Conservation (phyloP, 37 sponge, comb jelly and placozoan genomes). For the Beroe ovata region DNA sequence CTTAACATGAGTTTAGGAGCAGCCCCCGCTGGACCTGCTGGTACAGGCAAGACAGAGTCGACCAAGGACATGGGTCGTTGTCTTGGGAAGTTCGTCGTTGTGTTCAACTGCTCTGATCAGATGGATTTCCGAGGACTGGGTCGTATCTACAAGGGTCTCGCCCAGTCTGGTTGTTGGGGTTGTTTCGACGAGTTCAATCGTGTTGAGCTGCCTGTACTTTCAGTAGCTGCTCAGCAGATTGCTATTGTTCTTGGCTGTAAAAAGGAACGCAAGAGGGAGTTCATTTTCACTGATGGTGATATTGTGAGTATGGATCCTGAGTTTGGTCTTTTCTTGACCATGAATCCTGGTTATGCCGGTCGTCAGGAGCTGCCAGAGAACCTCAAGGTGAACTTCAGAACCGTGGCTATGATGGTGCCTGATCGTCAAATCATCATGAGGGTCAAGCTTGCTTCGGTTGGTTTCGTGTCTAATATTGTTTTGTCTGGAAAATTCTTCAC, state of each 20-base stretch:
- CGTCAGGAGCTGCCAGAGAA: constrained; percentile 97
- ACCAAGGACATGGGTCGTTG: constrained; percentile 96
- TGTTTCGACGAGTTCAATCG: constrained; percentile 99
- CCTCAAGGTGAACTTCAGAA: constrained; percentile 97
- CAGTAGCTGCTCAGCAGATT: constrained; percentile 99
- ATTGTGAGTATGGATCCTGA: constrained; percentile 89
- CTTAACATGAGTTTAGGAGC: constrained; percentile 96
- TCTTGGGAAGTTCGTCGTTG: constrained; percentile 98
- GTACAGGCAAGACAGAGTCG: constrained; percentile 91
- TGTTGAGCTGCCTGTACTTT: constrained; percentile 96
- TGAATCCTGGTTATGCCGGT: constrained; percentile 99
- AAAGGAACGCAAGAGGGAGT: constrained; percentile 94
- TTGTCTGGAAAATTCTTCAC: constrained; percentile 96
- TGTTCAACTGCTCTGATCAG: constrained; percentile 99
- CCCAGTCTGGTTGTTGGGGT: constrained; percentile 98
- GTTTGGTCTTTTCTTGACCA: constrained; percentile 97
- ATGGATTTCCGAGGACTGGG: constrained; percentile 99
- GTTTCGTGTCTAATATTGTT: constrained; percentile 90
- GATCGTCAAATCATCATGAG: constrained; percentile 98
- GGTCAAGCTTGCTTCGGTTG: constrained; percentile 95
- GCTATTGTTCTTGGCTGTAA: constrained; percentile 89
- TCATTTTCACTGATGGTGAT: constrained; percentile 97
- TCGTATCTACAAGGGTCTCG: constrained; percentile 97
- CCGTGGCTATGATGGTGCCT: constrained; percentile 99
- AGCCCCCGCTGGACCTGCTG: constrained; percentile 98